These are phyloP conservation scores for Cryptotermes secundus DNA, from an alignment of 1,140 invertebrate genomes.

Conservation along the genomic window DNA sequence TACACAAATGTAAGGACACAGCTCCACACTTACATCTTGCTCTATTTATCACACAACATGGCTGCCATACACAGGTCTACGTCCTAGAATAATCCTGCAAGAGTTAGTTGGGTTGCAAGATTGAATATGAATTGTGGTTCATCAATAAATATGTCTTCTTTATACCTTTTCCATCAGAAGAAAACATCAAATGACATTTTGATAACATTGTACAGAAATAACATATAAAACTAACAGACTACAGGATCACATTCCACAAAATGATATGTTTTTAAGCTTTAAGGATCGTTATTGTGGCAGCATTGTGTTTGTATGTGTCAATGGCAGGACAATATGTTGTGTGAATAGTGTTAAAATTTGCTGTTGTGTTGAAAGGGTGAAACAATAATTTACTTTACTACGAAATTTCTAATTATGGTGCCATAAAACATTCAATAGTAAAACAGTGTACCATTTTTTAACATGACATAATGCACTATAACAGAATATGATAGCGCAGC, in stretches of 20 bases:
- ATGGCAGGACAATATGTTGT: constrained; percentile 1
- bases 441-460: neutral
- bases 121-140: constrained; percentile 14
- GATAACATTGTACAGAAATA: constrained; percentile 32
- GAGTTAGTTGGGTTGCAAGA: constrained; percentile 13
- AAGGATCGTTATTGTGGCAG: neutral
- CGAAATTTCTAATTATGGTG: neutral
- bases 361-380: neutral
- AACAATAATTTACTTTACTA: constrained; percentile 1
- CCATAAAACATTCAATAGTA: neutral
- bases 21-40: neutral
- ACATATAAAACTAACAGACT: constrained; percentile 35
- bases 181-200: constrained; percentile 33
- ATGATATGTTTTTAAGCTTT: constrained; percentile 35
- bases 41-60: constrained; percentile 7
- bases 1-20: neutral
- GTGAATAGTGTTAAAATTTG: constrained; percentile 23
- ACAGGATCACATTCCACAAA: constrained; percentile 34
- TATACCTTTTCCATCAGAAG: constrained; percentile 22
- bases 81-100: neutral
- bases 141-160: neutral
- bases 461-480: neutral
- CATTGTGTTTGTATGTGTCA: neutral
- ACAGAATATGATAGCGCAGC: neutral
- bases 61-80: constrained; percentile 8